These are phyloP conservation scores for Myiozetetes cayanensis DNA, from an alignment of 2,113 vertebrate genomes.

Conservation along the genomic window DNA sequence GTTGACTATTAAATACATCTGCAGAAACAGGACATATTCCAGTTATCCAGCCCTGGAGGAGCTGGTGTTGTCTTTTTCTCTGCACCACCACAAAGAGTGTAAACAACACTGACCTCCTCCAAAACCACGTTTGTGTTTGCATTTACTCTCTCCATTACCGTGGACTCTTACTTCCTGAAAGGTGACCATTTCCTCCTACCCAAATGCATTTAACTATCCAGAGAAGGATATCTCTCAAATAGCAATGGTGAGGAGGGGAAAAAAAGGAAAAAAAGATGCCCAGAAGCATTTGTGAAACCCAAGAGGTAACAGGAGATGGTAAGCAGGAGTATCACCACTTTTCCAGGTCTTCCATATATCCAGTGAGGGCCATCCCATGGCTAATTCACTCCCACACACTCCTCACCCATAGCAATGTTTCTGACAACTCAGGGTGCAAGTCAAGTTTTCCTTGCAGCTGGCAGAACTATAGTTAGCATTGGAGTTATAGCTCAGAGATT, in stretches of 20 bases:
- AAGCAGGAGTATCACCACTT: accelerated
- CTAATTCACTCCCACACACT: not conserved
- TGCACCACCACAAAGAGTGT: accelerated
- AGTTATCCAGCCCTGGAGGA: not conserved
- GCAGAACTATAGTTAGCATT: not conserved
- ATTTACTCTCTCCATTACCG: not conserved
- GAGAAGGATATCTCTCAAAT: not conserved
- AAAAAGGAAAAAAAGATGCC: not conserved
- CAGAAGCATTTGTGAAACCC: not conserved
- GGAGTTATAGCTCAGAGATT: not conserved
- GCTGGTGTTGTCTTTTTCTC: not conserved
- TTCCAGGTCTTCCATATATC: not conserved
- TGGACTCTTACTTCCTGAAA: not conserved
- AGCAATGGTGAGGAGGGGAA: accelerated
- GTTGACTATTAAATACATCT: not conserved
- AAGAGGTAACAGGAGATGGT: not conserved
- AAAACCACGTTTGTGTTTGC: not conserved
- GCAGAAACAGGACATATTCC: not conserved
- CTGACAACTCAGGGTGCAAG: not conserved
- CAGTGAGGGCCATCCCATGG: not conserved
- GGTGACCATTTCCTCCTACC: not conserved
- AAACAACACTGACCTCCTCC: not conserved
- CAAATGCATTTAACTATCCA: not conserved
- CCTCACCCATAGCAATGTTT: not conserved
- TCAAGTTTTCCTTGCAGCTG: not conserved